Base-by-base conservation (phyloP, 2,113 vertebrate species). In the Antennarius striatus region DNA sequence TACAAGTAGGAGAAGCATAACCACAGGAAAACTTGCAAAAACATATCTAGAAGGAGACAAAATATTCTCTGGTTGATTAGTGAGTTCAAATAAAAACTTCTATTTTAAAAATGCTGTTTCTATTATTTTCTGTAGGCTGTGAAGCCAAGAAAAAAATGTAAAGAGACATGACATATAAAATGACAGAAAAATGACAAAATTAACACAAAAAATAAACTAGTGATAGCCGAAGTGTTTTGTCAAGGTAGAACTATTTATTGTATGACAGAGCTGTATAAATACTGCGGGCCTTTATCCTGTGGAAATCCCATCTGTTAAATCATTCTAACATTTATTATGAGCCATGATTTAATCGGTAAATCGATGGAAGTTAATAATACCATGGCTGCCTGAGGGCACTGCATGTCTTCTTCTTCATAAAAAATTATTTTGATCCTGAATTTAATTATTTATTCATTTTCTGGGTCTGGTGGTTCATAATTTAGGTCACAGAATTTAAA, bases 361-460 rank as follows among this genome's bases (percentile, higher is more conserved):
- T 36, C 56, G 65, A 75, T 63, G 52, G 60, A 54, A 54, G 61
- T 62, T 50, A 65, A 61, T 62, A 75, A 79, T 72, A 55, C 45
- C 50, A 51, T 9, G 8, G 58, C 62, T 76, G 61, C 72, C 61
- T 6, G 13, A 10, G 52, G 71, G 86, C 40, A 71, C 46, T 22
- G 81, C 53, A 60, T 30, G 71, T 58, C 61, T 47, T 72, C 77
- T 79, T 78, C 63, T 75, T 73, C 32, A 72, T 65, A 64, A 53
- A 78, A 75, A 73, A 74, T 90, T 79, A 81, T 85, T 88, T 81
- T 43, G 82, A 84, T 70, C 50, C 72, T 76, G 66, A 58, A 36
- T 32, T 68, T 82, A 75, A 87, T 89, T 82, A 86, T 83, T 88
- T 85, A 90, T 90, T 79, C 56, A 89, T 90, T 82, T 74, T 43